A percentile compares a stretch with the other conserved stretches of the same genome.
phyloP scores from a whole-genome alignment of 1,140 invertebrate genomes.

The Hypsibius dujardini region DNA sequence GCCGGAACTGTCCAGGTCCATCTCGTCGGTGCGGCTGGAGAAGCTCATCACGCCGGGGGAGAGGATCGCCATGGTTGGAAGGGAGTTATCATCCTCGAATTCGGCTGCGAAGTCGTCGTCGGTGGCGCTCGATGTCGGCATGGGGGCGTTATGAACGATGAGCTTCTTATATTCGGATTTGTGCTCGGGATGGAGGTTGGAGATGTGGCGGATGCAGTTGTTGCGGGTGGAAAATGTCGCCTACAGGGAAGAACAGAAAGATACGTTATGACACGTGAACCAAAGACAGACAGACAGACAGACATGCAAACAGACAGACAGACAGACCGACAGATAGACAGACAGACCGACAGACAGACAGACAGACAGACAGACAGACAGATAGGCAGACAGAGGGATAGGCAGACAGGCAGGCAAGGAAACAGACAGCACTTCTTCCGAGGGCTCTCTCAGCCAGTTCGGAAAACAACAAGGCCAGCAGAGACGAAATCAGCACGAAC shows the following conservation, averaged over 20 bases:
- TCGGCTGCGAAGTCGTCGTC: slow-evolving; percentile 22
- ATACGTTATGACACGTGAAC: too few species aligned
- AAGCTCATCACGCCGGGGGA: slow-evolving; percentile 7
- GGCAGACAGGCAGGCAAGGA: too few species aligned
- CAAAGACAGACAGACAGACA: too few species aligned
- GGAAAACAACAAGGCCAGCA: too few species aligned
- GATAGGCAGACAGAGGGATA: too few species aligned
- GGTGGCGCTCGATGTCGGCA: slow-evolving; percentile 23
- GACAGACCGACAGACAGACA: too few species aligned
- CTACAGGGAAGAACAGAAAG: not conserved
- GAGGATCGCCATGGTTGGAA: slow-evolving; percentile 1
- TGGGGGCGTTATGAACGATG: slow-evolving; percentile 23
- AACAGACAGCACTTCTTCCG: too few species aligned
- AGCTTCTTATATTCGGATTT: slow-evolving; percentile 22
- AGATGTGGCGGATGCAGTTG: slow-evolving; percentile 34
- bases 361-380: too few species aligned
- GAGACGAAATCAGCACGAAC: too few species aligned
- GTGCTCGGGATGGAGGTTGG: slow-evolving; percentile 32
- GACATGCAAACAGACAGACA: too few species aligned
- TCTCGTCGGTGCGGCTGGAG: slow-evolving; percentile 5
- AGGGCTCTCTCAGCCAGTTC: too few species aligned
- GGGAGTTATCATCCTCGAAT: slow-evolving; percentile 20
- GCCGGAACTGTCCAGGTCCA: slow-evolving; percentile 17
- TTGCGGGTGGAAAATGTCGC: slow-evolving; percentile 33
- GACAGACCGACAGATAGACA: too few species aligned